Percentiles rank a stretch among this genome's conserved stretches.
Evolutionary conservation across 2,888 invertebrate genomes (phyloP).

Genomic region (Dione juno): DNA sequence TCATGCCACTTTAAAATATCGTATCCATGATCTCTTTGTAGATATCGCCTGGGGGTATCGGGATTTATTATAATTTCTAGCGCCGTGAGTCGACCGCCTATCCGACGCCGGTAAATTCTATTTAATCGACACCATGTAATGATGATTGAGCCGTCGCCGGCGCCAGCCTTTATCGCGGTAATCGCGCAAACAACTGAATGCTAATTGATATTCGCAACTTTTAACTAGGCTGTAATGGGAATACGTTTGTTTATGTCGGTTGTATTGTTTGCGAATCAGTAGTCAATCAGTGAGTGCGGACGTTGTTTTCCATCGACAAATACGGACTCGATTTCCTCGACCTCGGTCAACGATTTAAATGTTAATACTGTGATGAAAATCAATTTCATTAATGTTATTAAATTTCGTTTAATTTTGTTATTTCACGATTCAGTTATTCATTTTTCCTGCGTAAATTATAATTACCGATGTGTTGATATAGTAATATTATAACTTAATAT

Average conservation of each 20-base stretch:
- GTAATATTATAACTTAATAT: too few relatives aligned
- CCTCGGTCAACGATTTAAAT: conserved; percentile 14
- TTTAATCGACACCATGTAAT: conserved; percentile 56
- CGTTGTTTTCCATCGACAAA: conserved; percentile 23
- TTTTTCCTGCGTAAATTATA: neutral
- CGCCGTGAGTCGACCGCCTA: conserved; percentile 48
- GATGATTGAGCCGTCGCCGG: conserved; percentile 52
- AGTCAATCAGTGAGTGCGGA: conserved; percentile 18
- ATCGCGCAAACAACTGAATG: conserved; percentile 60
- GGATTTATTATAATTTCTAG: conserved; percentile 46
- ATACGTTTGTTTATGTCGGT: conserved; percentile 12
- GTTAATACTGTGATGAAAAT: neutral
- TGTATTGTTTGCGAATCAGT: conserved; percentile 14
- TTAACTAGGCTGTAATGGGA: conserved; percentile 30
- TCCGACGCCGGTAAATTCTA: conserved; percentile 53
- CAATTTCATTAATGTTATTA: conserved; percentile 2
- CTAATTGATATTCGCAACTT: conserved; percentile 59
- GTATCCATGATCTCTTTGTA: conserved; percentile 37
- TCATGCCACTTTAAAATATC: conserved; percentile 37
- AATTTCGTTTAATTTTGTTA: neutral
- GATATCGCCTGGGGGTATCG: conserved; percentile 42
- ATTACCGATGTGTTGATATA: conserved; percentile 4
- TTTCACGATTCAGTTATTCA: neutral
- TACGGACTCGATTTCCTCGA: conserved; percentile 18
- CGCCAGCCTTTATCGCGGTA: conserved; percentile 59